phyloP scores from a whole-genome alignment of 2,888 invertebrate genomes.

The Apotomis turbidana region DNA sequence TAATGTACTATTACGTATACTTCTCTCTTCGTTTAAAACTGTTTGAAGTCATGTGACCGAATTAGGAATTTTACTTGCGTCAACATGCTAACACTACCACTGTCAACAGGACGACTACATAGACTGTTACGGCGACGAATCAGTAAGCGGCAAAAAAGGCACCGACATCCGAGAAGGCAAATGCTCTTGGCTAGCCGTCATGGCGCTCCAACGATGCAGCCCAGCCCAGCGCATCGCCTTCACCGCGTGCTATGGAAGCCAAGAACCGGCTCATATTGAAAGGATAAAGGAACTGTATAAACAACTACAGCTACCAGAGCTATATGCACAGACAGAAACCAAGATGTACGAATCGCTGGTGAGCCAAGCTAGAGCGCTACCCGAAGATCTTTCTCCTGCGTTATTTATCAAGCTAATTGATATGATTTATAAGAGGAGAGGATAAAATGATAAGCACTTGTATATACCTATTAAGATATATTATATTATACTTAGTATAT shows the following conservation, averaged over 20 bases:
- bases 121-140: conserved; percentile 92
- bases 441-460: conserved; percentile 8
- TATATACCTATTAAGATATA: too few relatives aligned
- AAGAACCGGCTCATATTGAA: conserved; percentile 85
- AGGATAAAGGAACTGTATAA: conserved; percentile 67
- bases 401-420: conserved; percentile 90
- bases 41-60: too few relatives aligned
- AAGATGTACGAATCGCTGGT: conserved; percentile 88
- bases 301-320: conserved; percentile 87
- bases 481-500: too few relatives aligned
- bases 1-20: too few relatives aligned
- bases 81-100: neutral
- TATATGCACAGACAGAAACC: conserved; percentile 89
- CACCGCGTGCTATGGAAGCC: conserved; percentile 88
- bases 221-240: conserved; percentile 86
- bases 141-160: conserved; percentile 56
- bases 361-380: conserved; percentile 88
- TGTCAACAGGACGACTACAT: conserved; percentile 89
- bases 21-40: too few relatives aligned
- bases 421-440: conserved; percentile 86
- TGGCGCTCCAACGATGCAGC: conserved; percentile 88
- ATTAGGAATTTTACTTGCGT: too few relatives aligned
- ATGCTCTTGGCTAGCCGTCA: conserved; percentile 95
- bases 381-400: conserved; percentile 88
- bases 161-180: conserved; percentile 88